phyloP scores from a whole-genome alignment of 2,888 invertebrate genomes.

The Anagyrus pseudococci region DNA sequence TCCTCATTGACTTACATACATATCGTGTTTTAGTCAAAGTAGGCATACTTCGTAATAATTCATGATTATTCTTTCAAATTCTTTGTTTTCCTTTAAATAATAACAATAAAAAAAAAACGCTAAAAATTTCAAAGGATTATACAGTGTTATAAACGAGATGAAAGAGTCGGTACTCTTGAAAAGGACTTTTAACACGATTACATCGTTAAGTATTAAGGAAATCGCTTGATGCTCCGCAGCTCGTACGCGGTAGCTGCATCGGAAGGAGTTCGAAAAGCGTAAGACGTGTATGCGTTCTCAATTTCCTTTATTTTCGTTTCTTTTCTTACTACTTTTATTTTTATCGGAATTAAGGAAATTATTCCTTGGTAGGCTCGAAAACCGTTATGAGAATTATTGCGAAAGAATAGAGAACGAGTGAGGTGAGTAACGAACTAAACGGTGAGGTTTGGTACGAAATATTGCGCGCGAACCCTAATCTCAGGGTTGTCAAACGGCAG shows the following conservation, averaged over 20 bases:
- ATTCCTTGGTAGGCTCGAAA: background rate
- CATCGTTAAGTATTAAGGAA: conserved; percentile 15
- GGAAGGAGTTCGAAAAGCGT: conserved; percentile 8
- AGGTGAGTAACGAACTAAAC: conserved; percentile 11
- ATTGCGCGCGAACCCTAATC: conserved; percentile 18
- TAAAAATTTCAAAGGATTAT: conserved; percentile 22
- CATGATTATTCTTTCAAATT: conserved; percentile 18
- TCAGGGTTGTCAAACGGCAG: conserved; percentile 15
- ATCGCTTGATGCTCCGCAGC: conserved; percentile 14
- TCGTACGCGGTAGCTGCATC: conserved; percentile 20
- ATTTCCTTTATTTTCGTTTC: too few relatives aligned
- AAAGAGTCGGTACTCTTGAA: conserved; percentile 21
- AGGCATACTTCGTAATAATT: background rate
- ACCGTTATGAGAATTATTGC: background rate
- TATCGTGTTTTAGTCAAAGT: conserved; percentile 18
- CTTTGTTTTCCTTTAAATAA: conserved; percentile 9
- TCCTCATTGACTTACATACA: conserved; percentile 22
- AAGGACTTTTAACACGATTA: conserved; percentile 25
- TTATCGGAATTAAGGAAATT: conserved; percentile 12
- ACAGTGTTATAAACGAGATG: background rate
- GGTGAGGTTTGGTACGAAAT: conserved; percentile 7
- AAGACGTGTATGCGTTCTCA: background rate
- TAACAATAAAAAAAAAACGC: background rate
- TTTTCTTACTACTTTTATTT: conserved; percentile 12
- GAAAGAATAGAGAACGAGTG: conserved; percentile 18